phyloP scores from a whole-genome alignment of 2,113 vertebrate genomes.

The Chelonoidis abingdonii region DNA sequence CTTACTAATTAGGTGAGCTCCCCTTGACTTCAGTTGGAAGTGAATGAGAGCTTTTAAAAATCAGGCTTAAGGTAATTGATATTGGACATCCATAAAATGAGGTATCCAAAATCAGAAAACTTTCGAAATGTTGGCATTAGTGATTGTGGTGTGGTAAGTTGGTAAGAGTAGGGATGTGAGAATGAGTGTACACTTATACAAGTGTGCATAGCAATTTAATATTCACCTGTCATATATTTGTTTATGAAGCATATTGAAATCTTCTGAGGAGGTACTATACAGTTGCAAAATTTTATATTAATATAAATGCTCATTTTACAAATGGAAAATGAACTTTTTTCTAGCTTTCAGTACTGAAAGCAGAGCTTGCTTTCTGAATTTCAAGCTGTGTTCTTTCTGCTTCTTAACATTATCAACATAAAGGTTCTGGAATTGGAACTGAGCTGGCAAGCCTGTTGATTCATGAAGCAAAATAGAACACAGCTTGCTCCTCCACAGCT shows the following conservation, averaged over 20 bases:
- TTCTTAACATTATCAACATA: background rate
- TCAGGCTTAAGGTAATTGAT: background rate
- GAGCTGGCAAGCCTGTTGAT: background rate
- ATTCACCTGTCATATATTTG: rapidly evolving
- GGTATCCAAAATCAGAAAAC: rapidly evolving
- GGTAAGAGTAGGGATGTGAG: background rate
- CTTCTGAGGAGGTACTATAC: background rate
- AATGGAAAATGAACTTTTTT: rapidly evolving
- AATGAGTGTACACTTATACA: rapidly evolving
- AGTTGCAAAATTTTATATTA: background rate
- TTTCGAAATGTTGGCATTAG: rapidly evolving
- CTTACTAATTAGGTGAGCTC: rapidly evolving
- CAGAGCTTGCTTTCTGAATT: background rate
- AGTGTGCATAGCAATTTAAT: background rate
- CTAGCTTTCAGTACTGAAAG: rapidly evolving
- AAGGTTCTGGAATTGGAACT: background rate
- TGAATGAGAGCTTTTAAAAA: rapidly evolving
- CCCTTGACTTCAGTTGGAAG: background rate
- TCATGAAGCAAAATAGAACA: slow-evolving; percentile 19
- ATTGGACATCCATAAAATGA: rapidly evolving
- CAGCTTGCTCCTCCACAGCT: background rate
- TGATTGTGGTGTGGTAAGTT: rapidly evolving
- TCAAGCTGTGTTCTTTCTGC: background rate
- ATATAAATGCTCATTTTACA: background rate
- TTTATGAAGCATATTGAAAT: rapidly evolving